A percentile compares a stretch with the other conserved stretches of the same genome.
Conservation (phyloP, 1,140 invertebrate species). For the Palaemon carinicauda region DNA sequence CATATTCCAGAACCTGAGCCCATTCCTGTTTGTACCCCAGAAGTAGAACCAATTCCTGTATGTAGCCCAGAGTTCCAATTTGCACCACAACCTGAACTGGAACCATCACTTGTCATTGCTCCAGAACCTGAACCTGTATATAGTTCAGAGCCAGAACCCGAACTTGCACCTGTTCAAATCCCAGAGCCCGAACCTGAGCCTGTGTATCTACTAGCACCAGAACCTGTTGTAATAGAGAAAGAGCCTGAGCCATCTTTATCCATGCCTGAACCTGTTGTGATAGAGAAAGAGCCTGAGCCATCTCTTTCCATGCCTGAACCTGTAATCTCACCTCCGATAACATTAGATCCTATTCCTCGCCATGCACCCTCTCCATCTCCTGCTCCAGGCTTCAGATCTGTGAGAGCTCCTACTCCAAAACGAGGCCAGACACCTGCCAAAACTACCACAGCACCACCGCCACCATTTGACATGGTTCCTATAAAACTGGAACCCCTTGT, state of each 20-base stretch:
- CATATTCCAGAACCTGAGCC: not conserved
- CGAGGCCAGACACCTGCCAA: not conserved
- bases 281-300: not conserved
- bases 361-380: not conserved
- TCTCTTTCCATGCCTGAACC: too few species aligned
- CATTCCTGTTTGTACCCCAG: not conserved
- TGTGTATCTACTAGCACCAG: not conserved
- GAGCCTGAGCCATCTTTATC: not conserved
- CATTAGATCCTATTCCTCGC: not conserved
- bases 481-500: not conserved
- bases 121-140: not conserved
- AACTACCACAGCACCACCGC: constrained; percentile 26
- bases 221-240: not conserved
- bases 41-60: not conserved
- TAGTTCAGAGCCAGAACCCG: not conserved
- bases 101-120: not conserved
- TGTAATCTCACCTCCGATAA: not conserved
- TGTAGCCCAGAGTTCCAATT: not conserved
- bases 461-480: constrained; percentile 43
- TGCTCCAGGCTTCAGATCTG: constrained; percentile 39
- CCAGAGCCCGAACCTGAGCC: not conserved
- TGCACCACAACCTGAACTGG: too few species aligned
- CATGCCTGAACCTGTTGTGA: not conserved
- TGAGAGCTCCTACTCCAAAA: constrained; percentile 44
- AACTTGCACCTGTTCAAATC: not conserved